These are phyloP conservation scores for Lasioglossum pauxillum DNA, from an alignment of 2,888 invertebrate species.

Conservation along the genomic window DNA sequence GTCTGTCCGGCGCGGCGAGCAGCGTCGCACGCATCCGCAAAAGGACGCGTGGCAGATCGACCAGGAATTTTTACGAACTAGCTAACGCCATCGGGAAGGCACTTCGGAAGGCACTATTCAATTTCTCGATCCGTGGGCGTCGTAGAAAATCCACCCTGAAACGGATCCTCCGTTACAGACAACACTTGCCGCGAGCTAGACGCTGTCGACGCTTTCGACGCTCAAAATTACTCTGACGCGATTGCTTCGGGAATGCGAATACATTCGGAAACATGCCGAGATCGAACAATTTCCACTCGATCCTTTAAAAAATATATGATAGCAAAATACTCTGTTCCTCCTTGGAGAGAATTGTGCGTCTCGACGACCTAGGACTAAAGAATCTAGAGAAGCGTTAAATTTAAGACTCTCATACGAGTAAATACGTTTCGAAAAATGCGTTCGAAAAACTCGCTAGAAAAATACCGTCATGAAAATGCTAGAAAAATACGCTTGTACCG, in stretches of 20 bases:
- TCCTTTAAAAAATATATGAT: background rate
- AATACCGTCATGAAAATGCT: background rate
- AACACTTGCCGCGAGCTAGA: background rate
- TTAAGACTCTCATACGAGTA: background rate
- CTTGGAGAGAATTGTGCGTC: background rate
- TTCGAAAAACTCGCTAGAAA: background rate
- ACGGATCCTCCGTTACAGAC: background rate
- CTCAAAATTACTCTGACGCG: background rate
- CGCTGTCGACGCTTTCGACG: background rate
- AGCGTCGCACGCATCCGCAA: conserved; percentile 28
- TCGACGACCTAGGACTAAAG: background rate
- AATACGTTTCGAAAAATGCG: background rate
- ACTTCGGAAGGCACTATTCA: conserved; percentile 48
- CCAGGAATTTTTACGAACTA: conserved; percentile 1
- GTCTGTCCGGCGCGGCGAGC: conserved; percentile 20
- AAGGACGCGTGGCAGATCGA: conserved; percentile 40
- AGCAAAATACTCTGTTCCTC: background rate
- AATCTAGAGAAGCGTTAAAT: background rate
- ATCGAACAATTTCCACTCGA: background rate
- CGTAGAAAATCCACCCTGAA: background rate
- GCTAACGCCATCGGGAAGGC: background rate
- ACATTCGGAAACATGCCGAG: background rate
- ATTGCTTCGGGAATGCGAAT: background rate
- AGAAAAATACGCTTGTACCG: background rate
- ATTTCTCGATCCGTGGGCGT: conserved; percentile 8